Base-by-base conservation (phyloP, 1,140 invertebrate species). In the Drosophila tani region DNA sequence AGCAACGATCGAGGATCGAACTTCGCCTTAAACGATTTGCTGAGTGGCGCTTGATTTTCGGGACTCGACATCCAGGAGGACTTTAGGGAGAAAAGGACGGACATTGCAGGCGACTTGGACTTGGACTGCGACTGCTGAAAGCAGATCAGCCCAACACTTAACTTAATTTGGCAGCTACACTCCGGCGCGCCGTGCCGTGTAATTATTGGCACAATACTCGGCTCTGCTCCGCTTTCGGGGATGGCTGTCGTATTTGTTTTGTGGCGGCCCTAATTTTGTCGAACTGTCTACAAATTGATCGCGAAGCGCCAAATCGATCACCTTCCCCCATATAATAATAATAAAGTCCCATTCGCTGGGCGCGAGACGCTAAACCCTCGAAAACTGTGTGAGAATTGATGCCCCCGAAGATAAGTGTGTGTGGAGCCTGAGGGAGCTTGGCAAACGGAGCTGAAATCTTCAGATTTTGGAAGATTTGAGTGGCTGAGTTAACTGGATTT, bases 301-400 rank as follows among this genome's bases (percentile, higher is more conserved):
- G 86, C 82, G 82, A 91, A 91, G 90, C 90, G 90, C 90, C 90
- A 91, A 91, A 91, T 91, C 85, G 90, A 91, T 91, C 90, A 91
- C 90, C 90, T 91, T 90, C 66, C 70, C 62, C 65, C 80, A 79
- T 69, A 91, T 87, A 87, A 90, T 90, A 90, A 90, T 91, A 87
- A 90, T 82, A 90, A 90, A 76, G 68, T 53, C 43, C 53, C 75
- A 82, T 75, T 63, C 79, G 75, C 55, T 67, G 66, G 67, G 65
- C 79, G 70, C 75, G 79, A 53, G 69, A 62, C 73, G 69, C 57
- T 62, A 38, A 51, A 14, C 56, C 67, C 67, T 70, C 56, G 27
- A 45, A 58, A 47, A 46, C 17, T 75, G 85, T 81, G 81, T 79
- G 70, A 81, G 85, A 82, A 90, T 83, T 68, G 70, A 79, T 83